These are phyloP conservation scores for Hylaea fasciaria DNA, from an alignment of 2,888 invertebrate species.

Conservation along the genomic window DNA sequence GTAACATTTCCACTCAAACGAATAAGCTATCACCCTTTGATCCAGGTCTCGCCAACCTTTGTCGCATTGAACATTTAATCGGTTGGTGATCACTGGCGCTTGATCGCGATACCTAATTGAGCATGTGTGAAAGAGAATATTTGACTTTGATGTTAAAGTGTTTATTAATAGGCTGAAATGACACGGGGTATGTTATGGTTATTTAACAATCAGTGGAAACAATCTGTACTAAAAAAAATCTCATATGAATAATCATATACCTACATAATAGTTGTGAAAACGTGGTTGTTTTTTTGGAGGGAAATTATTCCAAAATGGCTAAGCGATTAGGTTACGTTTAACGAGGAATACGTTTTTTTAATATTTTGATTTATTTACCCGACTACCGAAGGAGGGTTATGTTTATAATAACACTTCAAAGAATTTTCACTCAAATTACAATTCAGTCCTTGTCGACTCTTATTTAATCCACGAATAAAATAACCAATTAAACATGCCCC, in stretches of 20 bases:
- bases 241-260: too few species aligned
- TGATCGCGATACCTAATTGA: conserved; percentile 70
- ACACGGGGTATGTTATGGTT: not conserved
- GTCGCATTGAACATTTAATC: conserved; percentile 63
- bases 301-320: too few species aligned
- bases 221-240: too few species aligned
- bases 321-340: too few species aligned
- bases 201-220: too few species aligned
- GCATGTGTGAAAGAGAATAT: conserved; percentile 68
- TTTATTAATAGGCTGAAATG: conserved; percentile 28
- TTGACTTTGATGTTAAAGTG: conserved; percentile 59
- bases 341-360: too few species aligned
- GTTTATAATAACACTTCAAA: too few species aligned
- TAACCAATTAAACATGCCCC: conserved; percentile 10
- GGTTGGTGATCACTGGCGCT: conserved; percentile 63
- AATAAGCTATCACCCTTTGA: conserved; percentile 75
- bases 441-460: not conserved
- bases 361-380: too few species aligned
- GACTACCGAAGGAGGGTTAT: too few species aligned
- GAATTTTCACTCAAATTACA: too few species aligned
- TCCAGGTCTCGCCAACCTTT: conserved; percentile 64
- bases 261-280: too few species aligned
- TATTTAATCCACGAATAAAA: conserved; percentile 1
- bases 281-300: too few species aligned
- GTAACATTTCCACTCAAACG: conserved; percentile 68